Base-by-base conservation (phyloP, 2,888 invertebrate genomes). In the Germaria angustata region DNA sequence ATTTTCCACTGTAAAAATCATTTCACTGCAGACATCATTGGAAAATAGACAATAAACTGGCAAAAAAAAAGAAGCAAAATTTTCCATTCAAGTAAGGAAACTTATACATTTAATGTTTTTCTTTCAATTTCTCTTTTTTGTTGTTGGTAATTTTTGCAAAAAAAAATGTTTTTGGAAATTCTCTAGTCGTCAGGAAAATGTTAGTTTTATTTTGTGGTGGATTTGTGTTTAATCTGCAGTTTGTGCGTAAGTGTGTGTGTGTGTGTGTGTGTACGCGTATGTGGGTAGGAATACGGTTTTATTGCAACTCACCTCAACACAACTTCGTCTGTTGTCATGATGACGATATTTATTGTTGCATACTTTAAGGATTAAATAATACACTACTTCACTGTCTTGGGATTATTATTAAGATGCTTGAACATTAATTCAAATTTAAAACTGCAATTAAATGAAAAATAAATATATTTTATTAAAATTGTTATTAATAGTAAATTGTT, bases 261-360 rank as follows among this genome's bases (percentile, higher is more conserved):
- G 2, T n/a, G 22, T 57, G 51, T 28, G 24, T 57, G n/a, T 7
- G 34, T 55, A 11, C 11, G 24, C 15, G 49, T 46, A 5, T 51
- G 24, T 36, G 57, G 17, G 15, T 8, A 51, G 17, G 13, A 6
- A 71, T 32, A 46, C n/a, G 9, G 9, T 41, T 57, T 68, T 36
- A 49, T 57, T 51, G 13, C 1, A 66, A 85, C 86, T 86, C 84
- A 86, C 85, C 86, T 85, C 79, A 86, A 84, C 71, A 85, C 83
- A 39, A 85, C 85, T 84, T 86, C 85, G 80, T 85, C 86, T 73
- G 85, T 84, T 83, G 86, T 86, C 85, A 86, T 86, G 84, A 68
- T 81, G 53, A 66, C 55, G 39, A 55, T 66, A 80, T 69, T 82
- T 79, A 80, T 15, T 78, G 77, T 79, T 79, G 85, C 84, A 80